phyloP scores from a whole-genome alignment of 2,797 vertebrate species.

The Carduelis carduelis region DNA sequence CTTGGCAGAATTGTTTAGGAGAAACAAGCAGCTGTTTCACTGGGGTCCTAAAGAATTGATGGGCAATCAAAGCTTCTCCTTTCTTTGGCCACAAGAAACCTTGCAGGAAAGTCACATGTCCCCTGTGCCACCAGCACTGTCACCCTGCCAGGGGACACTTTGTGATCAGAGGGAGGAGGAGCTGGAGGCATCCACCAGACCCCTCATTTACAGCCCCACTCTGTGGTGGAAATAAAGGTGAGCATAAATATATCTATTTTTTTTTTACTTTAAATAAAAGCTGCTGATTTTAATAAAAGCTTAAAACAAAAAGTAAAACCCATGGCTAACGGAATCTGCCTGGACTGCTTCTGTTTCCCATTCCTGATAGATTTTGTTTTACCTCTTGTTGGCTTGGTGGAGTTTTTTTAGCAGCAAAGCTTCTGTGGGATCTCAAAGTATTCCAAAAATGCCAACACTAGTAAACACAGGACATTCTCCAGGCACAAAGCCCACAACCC shows the following conservation, averaged over 20 bases:
- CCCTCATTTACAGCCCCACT: neutral
- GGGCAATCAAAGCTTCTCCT: neutral
- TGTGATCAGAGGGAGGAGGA: neutral
- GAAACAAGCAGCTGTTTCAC: conserved; percentile 60
- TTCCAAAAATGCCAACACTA: neutral
- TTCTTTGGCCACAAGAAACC: neutral
- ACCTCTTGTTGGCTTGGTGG: neutral
- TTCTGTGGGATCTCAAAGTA: neutral
- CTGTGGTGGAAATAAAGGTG: neutral
- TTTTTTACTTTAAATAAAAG: neutral
- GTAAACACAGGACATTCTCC: neutral
- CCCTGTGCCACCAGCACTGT: neutral
- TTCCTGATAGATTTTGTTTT: neutral
- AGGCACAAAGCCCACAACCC: neutral
- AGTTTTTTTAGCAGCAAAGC: neutral
- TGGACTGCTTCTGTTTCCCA: neutral
- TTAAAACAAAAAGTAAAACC: conserved; percentile 24
- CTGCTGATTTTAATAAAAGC: neutral
- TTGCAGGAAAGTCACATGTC: neutral
- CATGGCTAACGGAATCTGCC: neutral
- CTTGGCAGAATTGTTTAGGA: conserved; percentile 34
- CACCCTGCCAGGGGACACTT: neutral
- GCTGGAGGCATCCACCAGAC: neutral
- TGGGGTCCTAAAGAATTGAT: conserved; percentile 23
- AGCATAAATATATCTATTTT: neutral